Evolutionary conservation across 2,888 invertebrate species (phyloP), one percentile per base, ranked within the genome.

Genomic region (Bombylius discolor): DNA sequence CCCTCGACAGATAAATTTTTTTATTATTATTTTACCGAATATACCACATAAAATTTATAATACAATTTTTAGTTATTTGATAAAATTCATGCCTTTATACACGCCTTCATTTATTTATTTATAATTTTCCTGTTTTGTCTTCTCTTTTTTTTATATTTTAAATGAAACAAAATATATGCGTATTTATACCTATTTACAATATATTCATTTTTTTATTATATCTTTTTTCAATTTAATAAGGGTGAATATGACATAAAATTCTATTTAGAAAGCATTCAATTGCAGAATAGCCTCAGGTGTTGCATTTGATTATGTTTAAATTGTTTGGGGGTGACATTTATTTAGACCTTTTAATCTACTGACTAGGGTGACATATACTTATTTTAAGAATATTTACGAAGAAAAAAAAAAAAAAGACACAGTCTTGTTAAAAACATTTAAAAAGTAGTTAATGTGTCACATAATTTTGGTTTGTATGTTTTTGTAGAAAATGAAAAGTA

Each of bases 1-100:
- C 56, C 48, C 42, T 49, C 47, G 45, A 56, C 56, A 52, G 56
- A 56, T 56, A 36, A 8, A 36, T 9, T 36, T 9, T 6, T 36
- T 8, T 36, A 42, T 42, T 42, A 23, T 23, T 23, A 23, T 23
- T 23, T 23, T 23, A 23, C 23, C 23, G 23, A 23, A 23, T 23
- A 23, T 23, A 23, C 23, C 23, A 23, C 23, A 23, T 23, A 23
- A 23, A 23, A 23, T 23, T 23, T 23, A 23, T 23, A 23, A 23
- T 23, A 23, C 23, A 23, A 23, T 23, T 23, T 23, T 23, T 23
- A 23, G 23, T 23, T 23, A 23, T 23, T 23, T 23, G 23, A 23
- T 23, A 23, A 23, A 23, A 23, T 23, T 23, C 23, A 23, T 23
- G 23, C 23, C 23, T 23, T 23, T 23, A 23, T 23, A 23, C 39